Evolutionary conservation across 2,113 vertebrate species (phyloP).

Genomic region (Phrynosoma blainvillii): DNA sequence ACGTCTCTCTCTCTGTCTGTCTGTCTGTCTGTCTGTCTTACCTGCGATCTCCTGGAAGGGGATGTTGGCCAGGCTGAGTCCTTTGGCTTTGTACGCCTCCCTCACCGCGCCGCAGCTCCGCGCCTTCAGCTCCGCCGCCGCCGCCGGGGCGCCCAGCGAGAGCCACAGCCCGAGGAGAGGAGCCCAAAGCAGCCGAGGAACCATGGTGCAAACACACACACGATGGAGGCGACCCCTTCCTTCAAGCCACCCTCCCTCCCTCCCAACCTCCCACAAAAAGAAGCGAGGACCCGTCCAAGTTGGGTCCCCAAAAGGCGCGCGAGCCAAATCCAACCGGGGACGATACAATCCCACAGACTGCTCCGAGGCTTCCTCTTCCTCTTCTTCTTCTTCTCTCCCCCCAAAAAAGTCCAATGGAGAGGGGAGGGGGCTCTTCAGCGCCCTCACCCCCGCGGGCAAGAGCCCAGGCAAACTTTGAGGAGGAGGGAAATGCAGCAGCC

Average conservation of each 20-base stretch:
- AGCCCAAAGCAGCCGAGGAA: constrained; percentile 58
- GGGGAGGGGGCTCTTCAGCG: too few relatives aligned
- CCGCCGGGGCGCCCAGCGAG: constrained; percentile 62
- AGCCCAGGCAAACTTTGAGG: constrained; percentile 59
- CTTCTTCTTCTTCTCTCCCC: too few relatives aligned
- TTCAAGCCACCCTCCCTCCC: too few relatives aligned
- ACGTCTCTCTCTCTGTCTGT: neutral
- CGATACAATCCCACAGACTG: constrained; percentile 44
- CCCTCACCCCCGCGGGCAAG: constrained; percentile 53
- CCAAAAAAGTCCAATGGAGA: too few relatives aligned
- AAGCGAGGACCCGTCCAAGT: too few relatives aligned
- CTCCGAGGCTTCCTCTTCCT: constrained; percentile 45
- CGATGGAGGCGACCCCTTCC: too few relatives aligned
- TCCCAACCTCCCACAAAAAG: too few relatives aligned
- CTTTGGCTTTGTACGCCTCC: constrained; percentile 84
- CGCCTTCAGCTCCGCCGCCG: constrained; percentile 81
- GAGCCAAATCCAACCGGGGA: too few relatives aligned
- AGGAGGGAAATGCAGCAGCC: constrained; percentile 12
- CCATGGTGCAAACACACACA: constrained; percentile 72
- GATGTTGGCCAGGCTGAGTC: constrained; percentile 88
- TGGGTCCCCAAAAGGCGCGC: too few relatives aligned
- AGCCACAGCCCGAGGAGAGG: constrained; percentile 51
- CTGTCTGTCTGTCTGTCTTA: constrained; percentile 70
- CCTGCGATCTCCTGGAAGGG: constrained; percentile 92
- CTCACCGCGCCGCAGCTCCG: constrained; percentile 90